phyloP scores from a whole-genome alignment of 2,797 vertebrate species.

The Rhyacichthys aspro region DNA sequence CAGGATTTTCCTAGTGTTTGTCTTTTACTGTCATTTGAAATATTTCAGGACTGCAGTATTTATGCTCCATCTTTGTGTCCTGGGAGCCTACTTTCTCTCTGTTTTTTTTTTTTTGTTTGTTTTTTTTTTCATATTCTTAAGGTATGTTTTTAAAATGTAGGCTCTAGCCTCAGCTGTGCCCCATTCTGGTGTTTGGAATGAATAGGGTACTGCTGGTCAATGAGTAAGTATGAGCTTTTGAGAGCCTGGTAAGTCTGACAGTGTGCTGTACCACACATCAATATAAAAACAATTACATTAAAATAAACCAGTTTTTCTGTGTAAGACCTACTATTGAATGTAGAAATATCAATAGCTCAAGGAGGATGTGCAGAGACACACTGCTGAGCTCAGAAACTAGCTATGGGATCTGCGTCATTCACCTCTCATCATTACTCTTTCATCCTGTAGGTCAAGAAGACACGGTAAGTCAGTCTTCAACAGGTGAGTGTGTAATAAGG shows the following conservation, averaged over 20 bases:
- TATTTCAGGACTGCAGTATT: conserved; percentile 71
- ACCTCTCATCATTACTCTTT: conserved; percentile 66
- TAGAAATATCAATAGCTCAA: conserved; percentile 41
- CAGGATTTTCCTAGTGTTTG: conserved; percentile 74
- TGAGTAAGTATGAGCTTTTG: conserved; percentile 92
- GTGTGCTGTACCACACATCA: conserved; percentile 84
- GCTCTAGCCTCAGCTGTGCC: conserved; percentile 89
- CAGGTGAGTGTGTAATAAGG: conserved; percentile 76
- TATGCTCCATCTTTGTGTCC: conserved; percentile 75
- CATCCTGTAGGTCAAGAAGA: conserved; percentile 78
- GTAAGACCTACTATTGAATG: conserved; percentile 84
- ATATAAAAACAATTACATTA: conserved; percentile 76
- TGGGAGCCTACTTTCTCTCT: conserved; percentile 69
- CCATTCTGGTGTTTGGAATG: conserved; percentile 95
- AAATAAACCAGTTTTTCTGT: conserved; percentile 87
- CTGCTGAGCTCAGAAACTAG: conserved; percentile 82
- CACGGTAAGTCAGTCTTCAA: conserved; percentile 73
- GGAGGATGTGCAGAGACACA: conserved; percentile 80
- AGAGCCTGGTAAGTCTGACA: conserved; percentile 92
- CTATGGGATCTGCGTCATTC: conserved; percentile 80
- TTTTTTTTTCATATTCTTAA: conserved; percentile 82
- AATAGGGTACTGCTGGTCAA: conserved; percentile 92
- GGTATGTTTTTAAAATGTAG: conserved; percentile 93
- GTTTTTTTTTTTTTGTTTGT: conserved; percentile 51
- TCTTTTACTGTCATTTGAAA: conserved; percentile 74